Base-by-base conservation (phyloP, 2,888 invertebrate species). In the Volucella bombylans region DNA sequence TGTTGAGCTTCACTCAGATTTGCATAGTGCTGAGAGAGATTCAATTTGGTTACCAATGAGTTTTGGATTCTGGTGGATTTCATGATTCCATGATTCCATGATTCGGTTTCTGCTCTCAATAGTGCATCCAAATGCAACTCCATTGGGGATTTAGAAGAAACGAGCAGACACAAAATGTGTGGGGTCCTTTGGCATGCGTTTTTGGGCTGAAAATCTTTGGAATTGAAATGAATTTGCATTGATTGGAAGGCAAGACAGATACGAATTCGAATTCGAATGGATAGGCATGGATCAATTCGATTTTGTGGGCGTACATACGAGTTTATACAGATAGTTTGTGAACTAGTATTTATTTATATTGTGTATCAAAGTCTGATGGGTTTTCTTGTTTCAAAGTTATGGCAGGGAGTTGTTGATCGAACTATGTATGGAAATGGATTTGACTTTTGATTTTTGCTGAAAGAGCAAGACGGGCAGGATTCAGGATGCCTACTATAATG, bases 221-320 rank as follows among this genome's bases (percentile, higher is more conserved):
- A 80, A 83, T 83, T 80, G 65, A 80, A 83, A 83, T 83, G 80
- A 80, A 83, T 83, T 83, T 83, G 71, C 83, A 83, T 80, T 71
- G 80, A 83, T 83, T 83, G 61, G 62, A n/a, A 50, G 59, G 49
- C 39, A 39, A 10, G 43, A 23, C 8, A 76, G 59, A 47, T 31
- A 47, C 11, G 18, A 47, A 64, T 15, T 41, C 14, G 15, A 14
- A 49, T 8, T 14, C n/a, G 10, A 11, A 61, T 68, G 43, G 57
- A 41, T 59, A 41, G 54, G 68, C 38, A 59, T 49, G 18, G 31
- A 61, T 65, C 15, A n/a, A 50, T 71, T 55, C 59, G 23, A 62
- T 18, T 59, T 57, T 57, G 59, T 72, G 52, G 59, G 47, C 59
- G 54, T 23, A 43, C 59, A 79, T 72, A 72, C 55, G 52, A 31